A percentile compares a stretch with the other conserved stretches of the same genome.
These are phyloP conservation scores for Mimachlamys varia DNA, from an alignment of 2,888 invertebrate genomes.

Conservation along the genomic window DNA sequence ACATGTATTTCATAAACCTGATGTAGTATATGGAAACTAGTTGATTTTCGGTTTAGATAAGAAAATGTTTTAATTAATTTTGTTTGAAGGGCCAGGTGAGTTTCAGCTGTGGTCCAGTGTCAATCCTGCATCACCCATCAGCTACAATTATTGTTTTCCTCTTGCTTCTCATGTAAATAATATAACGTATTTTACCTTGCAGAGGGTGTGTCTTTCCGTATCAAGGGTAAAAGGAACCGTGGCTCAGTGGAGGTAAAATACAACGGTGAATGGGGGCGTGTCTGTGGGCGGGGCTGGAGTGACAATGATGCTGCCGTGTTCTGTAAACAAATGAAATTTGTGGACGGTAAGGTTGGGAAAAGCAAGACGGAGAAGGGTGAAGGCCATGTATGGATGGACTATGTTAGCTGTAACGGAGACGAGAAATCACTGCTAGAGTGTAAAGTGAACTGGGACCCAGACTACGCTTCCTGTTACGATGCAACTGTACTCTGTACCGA, in stretches of 20 bases:
- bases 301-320: constrained; percentile 64
- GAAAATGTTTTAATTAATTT: too few relatives aligned
- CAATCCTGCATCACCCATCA: too few relatives aligned
- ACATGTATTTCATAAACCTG: too few relatives aligned
- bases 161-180: too few relatives aligned
- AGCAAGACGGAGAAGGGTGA: constrained; percentile 46
- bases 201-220: constrained; percentile 64
- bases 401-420: constrained; percentile 87
- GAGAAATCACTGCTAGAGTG: constrained; percentile 87
- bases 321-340: constrained; percentile 60
- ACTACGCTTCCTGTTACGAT: constrained; percentile 62
- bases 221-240: constrained; percentile 53
- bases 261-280: constrained; percentile 66
- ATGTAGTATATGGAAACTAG: too few relatives aligned
- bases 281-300: constrained; percentile 65
- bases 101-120: too few relatives aligned
- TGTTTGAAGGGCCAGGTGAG: too few relatives aligned
- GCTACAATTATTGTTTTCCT: too few relatives aligned
- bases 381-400: constrained; percentile 85
- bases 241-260: constrained; percentile 65
- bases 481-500: constrained; percentile 68
- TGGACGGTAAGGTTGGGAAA: constrained; percentile 58
- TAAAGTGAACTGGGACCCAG: constrained; percentile 65
- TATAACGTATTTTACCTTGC: background rate
- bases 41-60: too few relatives aligned